Evolutionary conservation across 2,797 vertebrate genomes (phyloP).

Genomic region (Yasuhikotakia modesta): DNA sequence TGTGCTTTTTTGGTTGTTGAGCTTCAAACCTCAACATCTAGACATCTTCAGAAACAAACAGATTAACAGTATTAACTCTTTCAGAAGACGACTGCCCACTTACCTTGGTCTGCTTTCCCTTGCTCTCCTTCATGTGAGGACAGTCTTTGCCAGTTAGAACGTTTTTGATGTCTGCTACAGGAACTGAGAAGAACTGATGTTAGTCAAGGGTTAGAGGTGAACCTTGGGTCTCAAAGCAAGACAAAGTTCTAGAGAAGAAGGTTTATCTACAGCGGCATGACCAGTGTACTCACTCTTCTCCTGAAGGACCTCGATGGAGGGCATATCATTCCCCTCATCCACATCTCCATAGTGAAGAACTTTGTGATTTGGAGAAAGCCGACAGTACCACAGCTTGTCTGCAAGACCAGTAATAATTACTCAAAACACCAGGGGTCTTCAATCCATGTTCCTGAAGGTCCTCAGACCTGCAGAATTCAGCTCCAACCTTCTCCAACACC

Average conservation of each 20-base stretch:
- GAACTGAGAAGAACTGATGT: slow-evolving; percentile 76
- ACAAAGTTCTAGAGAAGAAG: not conserved
- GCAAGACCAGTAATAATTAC: not conserved
- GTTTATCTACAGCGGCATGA: not conserved
- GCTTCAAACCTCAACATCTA: no score
- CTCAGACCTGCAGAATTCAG: no score
- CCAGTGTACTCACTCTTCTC: slow-evolving; percentile 85
- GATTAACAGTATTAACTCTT: no score
- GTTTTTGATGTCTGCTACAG: slow-evolving; percentile 90
- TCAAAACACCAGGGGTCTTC: not conserved
- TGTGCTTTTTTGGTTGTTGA: no score
- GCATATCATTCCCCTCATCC: slow-evolving; percentile 81
- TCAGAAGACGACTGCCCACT: no score
- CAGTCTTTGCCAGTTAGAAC: slow-evolving; percentile 92
- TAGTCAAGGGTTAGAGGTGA: not conserved
- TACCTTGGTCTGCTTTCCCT: slow-evolving; percentile 96
- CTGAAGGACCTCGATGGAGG: slow-evolving; percentile 84
- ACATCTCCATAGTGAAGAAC: slow-evolving; percentile 93
- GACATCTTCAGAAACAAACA: no score
- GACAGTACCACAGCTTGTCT: slow-evolving; percentile 98
- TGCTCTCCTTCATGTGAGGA: slow-evolving; percentile 92
- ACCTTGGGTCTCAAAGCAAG: not conserved
- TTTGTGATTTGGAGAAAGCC: slow-evolving; percentile 95
- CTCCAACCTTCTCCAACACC: no score
- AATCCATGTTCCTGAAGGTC: no score